Evolutionary conservation across 2,888 invertebrate species (phyloP).

Genomic region (Rutpela maculata): DNA sequence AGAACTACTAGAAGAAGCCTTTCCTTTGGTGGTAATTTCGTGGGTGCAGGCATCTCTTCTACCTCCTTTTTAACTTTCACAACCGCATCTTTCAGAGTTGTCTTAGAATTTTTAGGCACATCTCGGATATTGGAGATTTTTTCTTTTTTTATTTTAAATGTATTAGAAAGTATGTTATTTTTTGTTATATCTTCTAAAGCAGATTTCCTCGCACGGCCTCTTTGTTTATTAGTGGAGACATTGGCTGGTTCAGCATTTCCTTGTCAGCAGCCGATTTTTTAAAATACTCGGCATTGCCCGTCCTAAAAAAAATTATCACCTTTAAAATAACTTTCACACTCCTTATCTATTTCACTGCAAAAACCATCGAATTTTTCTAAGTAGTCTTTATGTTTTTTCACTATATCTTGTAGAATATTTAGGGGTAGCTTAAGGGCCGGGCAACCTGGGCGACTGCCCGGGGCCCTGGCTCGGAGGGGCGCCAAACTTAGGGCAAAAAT

Average conservation of each 20-base stretch:
- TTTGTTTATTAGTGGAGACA: slow-evolving; percentile 5
- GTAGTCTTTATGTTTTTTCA: too few relatives aligned
- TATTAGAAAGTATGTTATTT: slow-evolving; percentile 2
- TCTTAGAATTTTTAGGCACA: not conserved
- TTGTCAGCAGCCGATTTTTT: not conserved
- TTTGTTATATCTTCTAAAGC: slow-evolving; percentile 31
- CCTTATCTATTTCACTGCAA: too few relatives aligned
- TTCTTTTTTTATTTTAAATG: slow-evolving; percentile 28
- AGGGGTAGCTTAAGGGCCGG: too few relatives aligned
- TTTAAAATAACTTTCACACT: slow-evolving; percentile 24
- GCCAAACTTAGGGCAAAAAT: too few relatives aligned
- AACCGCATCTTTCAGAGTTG: not conserved
- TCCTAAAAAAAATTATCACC: slow-evolving; percentile 13
- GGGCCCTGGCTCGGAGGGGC: too few relatives aligned
- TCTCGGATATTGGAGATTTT: slow-evolving; percentile 19
- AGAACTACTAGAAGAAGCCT: too few relatives aligned
- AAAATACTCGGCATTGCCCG: slow-evolving; percentile 4
- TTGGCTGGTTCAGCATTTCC: slow-evolving; percentile 18
- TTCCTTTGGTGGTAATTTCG: slow-evolving; percentile 58
- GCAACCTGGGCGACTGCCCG: too few relatives aligned
- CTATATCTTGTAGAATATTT: too few relatives aligned
- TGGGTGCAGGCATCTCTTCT: slow-evolving; percentile 63
- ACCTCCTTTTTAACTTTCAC: slow-evolving; percentile 39
- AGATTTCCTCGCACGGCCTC: slow-evolving; percentile 27
- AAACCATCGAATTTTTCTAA: too few relatives aligned